Evolutionary conservation across 2,113 vertebrate species (phyloP), one percentile per base, ranked within the genome.

Genomic region (Brienomyrus brachyistius): DNA sequence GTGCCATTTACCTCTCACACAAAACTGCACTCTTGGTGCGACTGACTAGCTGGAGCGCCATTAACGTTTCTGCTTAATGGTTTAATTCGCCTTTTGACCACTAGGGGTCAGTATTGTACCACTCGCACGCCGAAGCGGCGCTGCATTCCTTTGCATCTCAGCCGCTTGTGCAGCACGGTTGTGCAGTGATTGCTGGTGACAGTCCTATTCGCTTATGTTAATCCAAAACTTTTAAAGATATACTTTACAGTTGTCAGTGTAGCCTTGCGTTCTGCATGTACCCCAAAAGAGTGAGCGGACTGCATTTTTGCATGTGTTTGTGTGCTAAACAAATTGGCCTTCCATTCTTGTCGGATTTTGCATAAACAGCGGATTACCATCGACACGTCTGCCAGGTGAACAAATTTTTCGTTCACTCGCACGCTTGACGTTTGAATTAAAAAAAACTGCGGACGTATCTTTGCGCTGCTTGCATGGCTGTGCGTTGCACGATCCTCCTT

Each of bases 41-140:
- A 80, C 13, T 40, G n/a, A 27, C 21, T 70, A 74, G 31, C 23
- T 31, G 66, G 17, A 82, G 31, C 9, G 40, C 35, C 35, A 31
- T 66, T 27, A 27, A 27, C 2, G 62, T 66, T 3, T 27, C n/a
- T 31, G 5, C 45, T 23, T 48, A 45, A 84, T 23, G 21, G 40
- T 23, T 48, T 21, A 9, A 23, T 87, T 51, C 1, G 91, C 70
- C 89, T 1, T 50, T 80, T 52, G 62, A 59, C 80, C 95, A 90
- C 90, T 48, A 4, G 95, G 93, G 94, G 95, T 94, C 95, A 94
- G 92, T 94, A 91, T 95, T 94, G 92, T 87, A 92, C 93, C 31
- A 90, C 89, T 47, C 43, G 35, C 21, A 66, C 35, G 13, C 40
- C 45, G 5, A 59, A 87, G 51, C 19, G 51, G 15, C 66, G 27